A percentile compares a stretch with the other conserved stretches of the same genome.
Evolutionary conservation across 2,113 vertebrate species (phyloP).

Genomic region (Tetrao urogallus): DNA sequence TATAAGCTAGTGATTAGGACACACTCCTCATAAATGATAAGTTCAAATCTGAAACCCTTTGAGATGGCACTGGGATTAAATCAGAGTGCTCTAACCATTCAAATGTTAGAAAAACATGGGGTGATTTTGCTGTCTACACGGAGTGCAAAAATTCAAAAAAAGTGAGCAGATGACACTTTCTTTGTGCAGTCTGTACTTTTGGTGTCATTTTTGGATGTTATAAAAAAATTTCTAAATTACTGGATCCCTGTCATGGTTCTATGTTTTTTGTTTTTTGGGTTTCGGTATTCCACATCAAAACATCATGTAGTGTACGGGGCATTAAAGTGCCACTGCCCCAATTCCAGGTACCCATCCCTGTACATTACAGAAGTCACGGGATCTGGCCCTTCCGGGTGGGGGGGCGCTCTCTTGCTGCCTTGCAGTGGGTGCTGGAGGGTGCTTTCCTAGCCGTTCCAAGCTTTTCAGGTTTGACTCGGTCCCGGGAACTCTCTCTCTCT

Average conservation of each 20-base stretch:
- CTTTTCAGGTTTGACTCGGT: no score
- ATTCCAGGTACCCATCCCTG: no score
- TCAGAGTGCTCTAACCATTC: background rate
- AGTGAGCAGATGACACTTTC: background rate
- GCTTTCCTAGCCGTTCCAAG: no score
- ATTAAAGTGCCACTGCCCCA: no score
- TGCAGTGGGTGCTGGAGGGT: no score
- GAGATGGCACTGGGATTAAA: background rate
- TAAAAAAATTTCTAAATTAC: constrained; percentile 5
- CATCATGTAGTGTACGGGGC: no score
- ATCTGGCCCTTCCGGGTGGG: no score
- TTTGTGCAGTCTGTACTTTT: constrained; percentile 26
- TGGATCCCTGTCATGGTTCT: background rate
- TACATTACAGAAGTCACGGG: no score
- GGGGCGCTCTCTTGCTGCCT: no score
- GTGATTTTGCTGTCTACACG: background rate
- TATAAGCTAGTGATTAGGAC: background rate
- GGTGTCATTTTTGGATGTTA: background rate
- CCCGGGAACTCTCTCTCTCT: no score
- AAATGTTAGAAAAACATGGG: constrained; percentile 2
- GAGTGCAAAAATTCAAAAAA: constrained; percentile 6
- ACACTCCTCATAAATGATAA: background rate
- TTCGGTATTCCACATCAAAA: no score
- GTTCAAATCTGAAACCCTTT: background rate
- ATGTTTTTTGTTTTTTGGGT: no score